phyloP scores from a whole-genome alignment of 2,797 vertebrate species.

The Enoplosus armatus region DNA sequence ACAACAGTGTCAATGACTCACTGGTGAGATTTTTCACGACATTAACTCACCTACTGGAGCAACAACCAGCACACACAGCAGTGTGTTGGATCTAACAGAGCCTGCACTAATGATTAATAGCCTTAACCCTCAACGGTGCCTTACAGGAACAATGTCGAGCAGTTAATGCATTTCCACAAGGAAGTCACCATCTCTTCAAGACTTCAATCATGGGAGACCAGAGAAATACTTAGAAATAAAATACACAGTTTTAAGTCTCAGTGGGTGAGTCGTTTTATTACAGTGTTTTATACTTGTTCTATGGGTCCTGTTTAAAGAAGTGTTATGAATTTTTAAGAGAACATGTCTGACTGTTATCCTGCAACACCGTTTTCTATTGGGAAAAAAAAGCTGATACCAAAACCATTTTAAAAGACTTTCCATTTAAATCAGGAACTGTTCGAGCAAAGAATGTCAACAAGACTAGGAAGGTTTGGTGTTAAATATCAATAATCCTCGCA shows the following conservation, averaged over 20 bases:
- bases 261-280: background rate
- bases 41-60: background rate
- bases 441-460: background rate
- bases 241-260: background rate
- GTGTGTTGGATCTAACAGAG: background rate
- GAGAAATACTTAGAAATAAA: background rate
- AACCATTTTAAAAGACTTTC: no score
- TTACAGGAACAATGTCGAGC: background rate
- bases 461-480: background rate
- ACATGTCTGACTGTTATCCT: background rate
- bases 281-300: background rate
- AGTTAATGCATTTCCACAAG: slow-evolving; percentile 16
- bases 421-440: background rate
- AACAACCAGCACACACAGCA: background rate
- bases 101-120: slow-evolving; percentile 29
- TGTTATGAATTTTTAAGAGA: background rate
- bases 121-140: background rate
- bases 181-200: background rate
- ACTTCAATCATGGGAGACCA: background rate
- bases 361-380: background rate
- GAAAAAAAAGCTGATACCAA: background rate
- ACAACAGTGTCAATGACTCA: slow-evolving; percentile 5
- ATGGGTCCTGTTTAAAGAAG: background rate
- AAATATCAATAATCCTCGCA: background rate
- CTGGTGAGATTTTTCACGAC: background rate